Percentiles rank a stretch among this genome's conserved stretches.
Conservation (phyloP, 2,113 vertebrate genomes). For the Archocentrus centrarchus region DNA sequence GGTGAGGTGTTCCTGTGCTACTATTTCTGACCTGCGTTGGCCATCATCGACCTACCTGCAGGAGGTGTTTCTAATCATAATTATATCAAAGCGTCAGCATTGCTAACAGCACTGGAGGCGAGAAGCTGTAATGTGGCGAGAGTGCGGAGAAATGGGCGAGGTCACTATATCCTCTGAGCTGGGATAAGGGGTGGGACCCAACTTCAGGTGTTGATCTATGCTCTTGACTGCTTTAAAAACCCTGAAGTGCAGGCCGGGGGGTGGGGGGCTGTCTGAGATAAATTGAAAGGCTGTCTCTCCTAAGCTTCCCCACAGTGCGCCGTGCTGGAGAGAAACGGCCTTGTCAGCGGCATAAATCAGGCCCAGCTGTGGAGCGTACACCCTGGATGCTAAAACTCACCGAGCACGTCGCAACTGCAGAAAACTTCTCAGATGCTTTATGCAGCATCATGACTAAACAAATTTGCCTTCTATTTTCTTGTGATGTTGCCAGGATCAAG, state of each 20-base stretch:
- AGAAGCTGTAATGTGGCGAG: slow-evolving; percentile 47
- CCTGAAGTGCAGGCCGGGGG: slow-evolving; percentile 57
- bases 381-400: slow-evolving; percentile 63
- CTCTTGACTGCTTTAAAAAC: slow-evolving; percentile 72
- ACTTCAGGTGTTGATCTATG: slow-evolving; percentile 69
- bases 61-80: slow-evolving; percentile 73
- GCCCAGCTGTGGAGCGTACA: slow-evolving; percentile 62
- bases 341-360: slow-evolving; percentile 83
- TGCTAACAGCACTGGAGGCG: slow-evolving; percentile 33
- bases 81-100: slow-evolving; percentile 67
- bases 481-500: slow-evolving; percentile 52
- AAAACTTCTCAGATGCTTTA: slow-evolving; percentile 28
- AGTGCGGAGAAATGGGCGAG: slow-evolving; percentile 52
- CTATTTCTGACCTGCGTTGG: slow-evolving; percentile 32
- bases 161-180: slow-evolving; percentile 74
- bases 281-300: slow-evolving; percentile 80
- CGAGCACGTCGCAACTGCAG: not conserved
- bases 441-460: slow-evolving; percentile 14
- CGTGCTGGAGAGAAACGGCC: slow-evolving; percentile 77
- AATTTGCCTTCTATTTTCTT: slow-evolving; percentile 3
- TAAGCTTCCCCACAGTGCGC: slow-evolving; percentile 61
- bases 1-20: slow-evolving; percentile 47
- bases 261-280: slow-evolving; percentile 73
- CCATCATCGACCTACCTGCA: slow-evolving; percentile 68
- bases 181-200: slow-evolving; percentile 58